phyloP scores from a whole-genome alignment of 2,113 vertebrate species.

The Macquaria ambigua region DNA sequence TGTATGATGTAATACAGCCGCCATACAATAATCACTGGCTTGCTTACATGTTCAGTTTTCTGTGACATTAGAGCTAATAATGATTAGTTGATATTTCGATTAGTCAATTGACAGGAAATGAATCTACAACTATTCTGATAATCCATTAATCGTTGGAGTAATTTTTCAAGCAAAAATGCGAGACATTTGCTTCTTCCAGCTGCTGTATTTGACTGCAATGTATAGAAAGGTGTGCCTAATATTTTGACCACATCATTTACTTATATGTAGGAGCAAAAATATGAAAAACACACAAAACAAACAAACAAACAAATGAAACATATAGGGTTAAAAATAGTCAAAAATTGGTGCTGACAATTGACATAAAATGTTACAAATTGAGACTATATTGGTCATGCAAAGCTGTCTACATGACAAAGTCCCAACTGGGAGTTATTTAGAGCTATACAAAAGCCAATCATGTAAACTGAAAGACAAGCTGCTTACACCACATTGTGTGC shows the following conservation, averaged over 20 bases:
- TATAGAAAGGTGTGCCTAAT: not conserved
- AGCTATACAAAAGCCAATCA: not conserved
- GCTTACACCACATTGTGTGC: not conserved
- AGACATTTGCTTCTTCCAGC: not conserved
- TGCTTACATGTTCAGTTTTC: not conserved
- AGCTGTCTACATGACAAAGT: not conserved
- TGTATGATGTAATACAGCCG: not conserved
- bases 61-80: not conserved
- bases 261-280: not conserved
- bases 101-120: not conserved
- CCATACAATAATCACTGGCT: not conserved
- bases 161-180: not conserved
- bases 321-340: not conserved
- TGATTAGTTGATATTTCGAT: not conserved
- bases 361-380: not conserved
- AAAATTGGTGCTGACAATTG: not conserved
- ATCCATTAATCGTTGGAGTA: not conserved
- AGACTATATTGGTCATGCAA: not conserved
- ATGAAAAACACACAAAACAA: not conserved
- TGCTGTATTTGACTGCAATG: not conserved
- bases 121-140: too few relatives aligned
- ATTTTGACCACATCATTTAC: not conserved
- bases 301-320: not conserved
- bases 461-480: constrained; percentile 13
- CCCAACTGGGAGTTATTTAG: not conserved